Base-by-base conservation (phyloP, 2,797 vertebrate species). In the Hydrophis major region DNA sequence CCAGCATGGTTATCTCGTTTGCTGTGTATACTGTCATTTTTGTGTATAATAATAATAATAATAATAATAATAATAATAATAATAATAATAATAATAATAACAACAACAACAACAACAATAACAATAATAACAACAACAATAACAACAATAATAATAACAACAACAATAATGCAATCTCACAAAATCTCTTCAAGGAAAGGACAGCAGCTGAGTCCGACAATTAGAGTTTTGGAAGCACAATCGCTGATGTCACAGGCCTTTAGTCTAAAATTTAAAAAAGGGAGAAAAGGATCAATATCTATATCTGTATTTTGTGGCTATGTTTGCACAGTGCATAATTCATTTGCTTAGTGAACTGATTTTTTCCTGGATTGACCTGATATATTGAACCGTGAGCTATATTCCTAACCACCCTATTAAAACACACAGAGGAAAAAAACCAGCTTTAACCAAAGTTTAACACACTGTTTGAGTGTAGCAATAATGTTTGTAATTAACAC, bases 131-230 rank as follows among this genome's bases (percentile, higher is more conserved):
- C 3, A 47, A 4, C 3, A 47, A 47, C 3, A 47, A 4, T 1
- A 47, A 5, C 47, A 47, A 5, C 4, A 8, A 53, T 1, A 53
- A 53, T 1, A 53, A 53, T 1, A 53, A 56, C 4, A 56, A 56
- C 14, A 56, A 56, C 14, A 56, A 56, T 4, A 56, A 37, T 11
- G 18, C 37, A 11, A 42, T 22, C 98, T 98, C 96, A 99, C 99
- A 96, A 94, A 89, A 99, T 97, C 93, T 99, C 98, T 95, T 99
- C 98, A 96, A 99, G 2, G 60, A 96, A 96, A 0, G 96, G 97
- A 93, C 98, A 99, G n/a, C 97, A 94, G 13, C 2, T 78, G 74
- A 99, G 95, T 93, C 96, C 97, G 0, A 95, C 91, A 18, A 95
- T 97, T 0, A 99, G 97, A 0, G 88, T 90, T 74, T 93, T 96